Evolutionary conservation across 2,113 vertebrate genomes (phyloP).

Genomic region (Salvelinus fontinalis): DNA sequence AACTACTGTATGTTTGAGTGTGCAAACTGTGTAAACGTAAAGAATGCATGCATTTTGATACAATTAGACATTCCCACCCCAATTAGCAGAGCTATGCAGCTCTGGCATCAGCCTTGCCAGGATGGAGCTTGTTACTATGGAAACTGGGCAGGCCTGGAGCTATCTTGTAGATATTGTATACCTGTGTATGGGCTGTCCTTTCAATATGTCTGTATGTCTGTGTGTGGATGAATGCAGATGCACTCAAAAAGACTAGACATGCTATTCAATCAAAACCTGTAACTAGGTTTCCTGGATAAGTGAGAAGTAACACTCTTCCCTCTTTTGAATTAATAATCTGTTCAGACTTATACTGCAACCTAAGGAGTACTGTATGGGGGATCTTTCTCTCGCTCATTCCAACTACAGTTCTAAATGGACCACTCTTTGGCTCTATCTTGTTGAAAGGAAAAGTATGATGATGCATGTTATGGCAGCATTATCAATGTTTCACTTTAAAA

Average conservation of each 20-base stretch:
- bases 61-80: slow-evolving; percentile 35
- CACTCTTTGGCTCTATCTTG: not conserved
- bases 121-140: slow-evolving; percentile 63
- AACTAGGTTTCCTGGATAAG: not conserved
- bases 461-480: not conserved
- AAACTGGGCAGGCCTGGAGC: slow-evolving; percentile 59
- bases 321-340: too few species aligned
- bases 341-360: not conserved
- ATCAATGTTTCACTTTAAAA: not conserved
- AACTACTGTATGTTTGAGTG: slow-evolving; percentile 17
- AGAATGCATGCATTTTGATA: slow-evolving; percentile 34
- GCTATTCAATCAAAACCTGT: not conserved
- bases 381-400: not conserved
- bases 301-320: not conserved
- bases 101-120: slow-evolving; percentile 36
- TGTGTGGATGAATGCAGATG: not conserved
- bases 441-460: not conserved
- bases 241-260: not conserved
- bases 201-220: slow-evolving; percentile 6
- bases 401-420: not conserved
- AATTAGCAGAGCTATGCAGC: slow-evolving; percentile 47
- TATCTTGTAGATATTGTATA: slow-evolving; percentile 41
- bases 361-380: not conserved
- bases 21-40: slow-evolving; percentile 10
- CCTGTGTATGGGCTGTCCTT: slow-evolving; percentile 33